Evolutionary conservation across 2,797 vertebrate genomes (phyloP), one percentile per base, ranked within the genome.

Genomic region (Mastacembelus armatus): DNA sequence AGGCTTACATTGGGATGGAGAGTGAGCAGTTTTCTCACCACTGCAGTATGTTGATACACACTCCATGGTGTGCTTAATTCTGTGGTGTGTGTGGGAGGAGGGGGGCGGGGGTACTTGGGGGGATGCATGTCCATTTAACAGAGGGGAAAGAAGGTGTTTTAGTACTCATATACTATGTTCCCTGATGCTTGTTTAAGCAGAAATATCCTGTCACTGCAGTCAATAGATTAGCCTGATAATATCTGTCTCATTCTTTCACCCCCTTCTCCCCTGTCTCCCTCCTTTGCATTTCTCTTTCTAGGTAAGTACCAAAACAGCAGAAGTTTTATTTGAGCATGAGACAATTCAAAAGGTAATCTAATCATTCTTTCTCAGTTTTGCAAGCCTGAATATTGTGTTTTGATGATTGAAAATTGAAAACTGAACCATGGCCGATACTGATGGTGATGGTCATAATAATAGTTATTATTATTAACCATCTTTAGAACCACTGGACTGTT

Each of bases 231-330:
- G 75, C 58, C 52, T 84, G 76, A 85, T 88, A 88, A 88, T 61
- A 40, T 57, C 12, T 71, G 7, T 76, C 18, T 78, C 40, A n/a
- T n/a, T n/a, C n/a, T n/a, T n/a, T n/a, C n/a, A n/a, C n/a, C n/a
- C n/a, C n/a, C n/a, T n/a, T n/a, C n/a, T n/a, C 62, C 26, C 52
- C 19, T 58, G 7, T 43, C 47, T 39, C 33, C 22, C n/a, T 12
- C 27, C 15, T 2, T 18, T 12, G 24, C 21, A 19, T 62, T 60
- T 87, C 36, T 89, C 36, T 72, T 75, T 87, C 33, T 86, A 92
- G 90, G 89, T 91, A 91, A 91, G 89, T 92, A 73, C 81, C 55
- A 66, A 74, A 66, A 77, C 67, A 66, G 30, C 77, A 18, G 22
- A 61, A 24, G 72, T 81, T 75, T 57, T 84, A 76, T 78, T 68